Evolutionary conservation across 2,113 vertebrate genomes (phyloP).

Genomic region (Anoplopoma fimbria): DNA sequence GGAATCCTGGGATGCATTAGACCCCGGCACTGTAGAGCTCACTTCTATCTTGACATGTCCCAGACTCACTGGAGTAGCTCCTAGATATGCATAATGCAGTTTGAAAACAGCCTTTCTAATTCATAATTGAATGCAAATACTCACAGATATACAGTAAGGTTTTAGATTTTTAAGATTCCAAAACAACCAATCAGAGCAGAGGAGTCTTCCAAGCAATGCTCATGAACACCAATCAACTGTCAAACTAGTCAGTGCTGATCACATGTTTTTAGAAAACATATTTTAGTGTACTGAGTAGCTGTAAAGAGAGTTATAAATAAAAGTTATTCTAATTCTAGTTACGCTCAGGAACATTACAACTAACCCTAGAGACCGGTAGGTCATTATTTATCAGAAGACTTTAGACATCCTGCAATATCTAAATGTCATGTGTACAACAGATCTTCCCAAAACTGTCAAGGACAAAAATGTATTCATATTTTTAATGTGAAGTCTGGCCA

Average conservation of each 20-base stretch:
- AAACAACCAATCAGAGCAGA: too few relatives aligned
- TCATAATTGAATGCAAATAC: conserved; percentile 16
- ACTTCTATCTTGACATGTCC: conserved; percentile 74
- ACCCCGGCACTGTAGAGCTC: conserved; percentile 29
- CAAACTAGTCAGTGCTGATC: background rate
- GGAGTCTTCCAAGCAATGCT: too few relatives aligned
- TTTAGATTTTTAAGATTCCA: background rate
- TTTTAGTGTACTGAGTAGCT: background rate
- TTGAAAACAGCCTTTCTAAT: conserved; percentile 41
- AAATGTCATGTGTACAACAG: background rate
- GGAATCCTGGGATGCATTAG: conserved; percentile 59
- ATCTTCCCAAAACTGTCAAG: background rate
- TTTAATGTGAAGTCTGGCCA: background rate
- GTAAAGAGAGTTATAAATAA: background rate
- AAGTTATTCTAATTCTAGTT: background rate
- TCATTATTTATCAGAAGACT: background rate
- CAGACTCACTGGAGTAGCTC: conserved; percentile 42
- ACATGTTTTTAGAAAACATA: background rate
- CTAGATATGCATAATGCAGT: conserved; percentile 54
- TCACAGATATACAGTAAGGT: conserved; percentile 5
- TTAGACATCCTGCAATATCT: background rate
- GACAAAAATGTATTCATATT: background rate
- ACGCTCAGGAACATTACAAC: too few relatives aligned
- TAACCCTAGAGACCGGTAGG: too few relatives aligned
- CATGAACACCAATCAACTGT: background rate